Base-by-base conservation (phyloP, 1,140 invertebrate species). In the Philopotamus ludificatus region DNA sequence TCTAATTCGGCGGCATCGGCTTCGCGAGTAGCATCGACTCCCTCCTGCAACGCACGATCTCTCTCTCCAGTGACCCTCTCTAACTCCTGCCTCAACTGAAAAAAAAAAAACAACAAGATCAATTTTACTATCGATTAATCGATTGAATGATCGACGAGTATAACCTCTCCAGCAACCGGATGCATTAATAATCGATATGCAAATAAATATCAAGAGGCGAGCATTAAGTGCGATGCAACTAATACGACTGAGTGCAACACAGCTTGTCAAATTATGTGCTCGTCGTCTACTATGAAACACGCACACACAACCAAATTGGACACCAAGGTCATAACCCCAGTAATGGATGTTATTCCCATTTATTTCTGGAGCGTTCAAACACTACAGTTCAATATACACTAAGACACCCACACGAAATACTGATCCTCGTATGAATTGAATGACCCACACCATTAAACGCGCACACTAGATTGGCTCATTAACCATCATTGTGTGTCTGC, bases 1-100 rank as follows among this genome's bases (percentile, higher is more conserved):
- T 96, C 93, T n/a, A 86, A 85, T 70, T 93, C 90, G 15, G 84
- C 83, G 63, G 92, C 85, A 62, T 88, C 87, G 73, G 91, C 91
- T 74, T 94, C 90, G 71, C 93, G 92, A 3, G 88, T 87, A 59
- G 95, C 82, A 67, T 96, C 93, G 50, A 79, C 82, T 59, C 89
- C 87, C 72, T 95, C 89, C 71, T 86, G 83, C 3, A 90, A 77
- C 68, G 89, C 85, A 64, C 88, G 80, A 73, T 93, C 90, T 21
- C 87, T 76, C 75, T 91, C 92, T 18, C 86, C 85, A 68, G 87
- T 84, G 22, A 93, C 86, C 42, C 89, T 79, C 63, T 94, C 92
- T 72, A 91, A 74, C 76, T 94, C 90, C 78, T 90, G 87, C 26
- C 88, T 83, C 26, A 91, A 76, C 82, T 90, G 68, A 10, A 7